phyloP scores from a whole-genome alignment of 2,797 vertebrate genomes.

The Melanotaenia boesemani region DNA sequence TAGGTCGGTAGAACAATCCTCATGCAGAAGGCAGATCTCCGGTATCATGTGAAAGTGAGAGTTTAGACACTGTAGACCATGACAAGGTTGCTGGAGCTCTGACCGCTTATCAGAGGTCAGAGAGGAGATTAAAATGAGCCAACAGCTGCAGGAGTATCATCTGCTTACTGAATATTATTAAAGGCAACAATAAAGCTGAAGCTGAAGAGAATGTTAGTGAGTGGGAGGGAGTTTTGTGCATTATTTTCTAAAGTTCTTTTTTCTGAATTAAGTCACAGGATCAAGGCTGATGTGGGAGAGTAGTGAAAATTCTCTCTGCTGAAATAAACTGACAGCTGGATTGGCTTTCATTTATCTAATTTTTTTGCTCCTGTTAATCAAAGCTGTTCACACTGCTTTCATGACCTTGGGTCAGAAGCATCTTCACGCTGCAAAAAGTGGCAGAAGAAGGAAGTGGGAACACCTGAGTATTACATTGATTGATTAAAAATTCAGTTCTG shows the following conservation, averaged over 20 bases:
- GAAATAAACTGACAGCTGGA: constrained; percentile 17
- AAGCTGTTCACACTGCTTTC: constrained; percentile 11
- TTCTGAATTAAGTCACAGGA: constrained; percentile 33
- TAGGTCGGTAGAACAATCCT: constrained; percentile 7
- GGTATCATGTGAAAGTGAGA: constrained; percentile 33
- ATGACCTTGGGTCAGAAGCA: constrained; percentile 12
- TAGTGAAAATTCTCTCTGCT: constrained; percentile 18
- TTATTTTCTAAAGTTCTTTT: background rate
- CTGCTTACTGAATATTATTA: constrained; percentile 51
- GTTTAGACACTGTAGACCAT: constrained; percentile 11
- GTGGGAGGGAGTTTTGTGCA: constrained; percentile 3
- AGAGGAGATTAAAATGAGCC: constrained; percentile 54
- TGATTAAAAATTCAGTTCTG: constrained; percentile 18
- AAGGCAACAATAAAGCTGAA: constrained; percentile 45
- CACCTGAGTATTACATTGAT: constrained; percentile 11
- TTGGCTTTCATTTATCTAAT: constrained; percentile 23
- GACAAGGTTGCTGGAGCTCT: constrained; percentile 22
- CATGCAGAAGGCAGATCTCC: constrained; percentile 27
- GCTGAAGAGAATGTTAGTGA: constrained; percentile 36
- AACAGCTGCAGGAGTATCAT: constrained; percentile 53
- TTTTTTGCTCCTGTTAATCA: constrained; percentile 25
- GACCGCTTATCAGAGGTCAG: constrained; percentile 48
- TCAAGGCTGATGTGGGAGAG: constrained; percentile 29
- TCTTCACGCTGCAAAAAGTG: constrained; percentile 10
- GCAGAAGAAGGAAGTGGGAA: constrained; percentile 3